Evolutionary conservation across 2,888 invertebrate species (phyloP), one percentile per base, ranked within the genome.

Genomic region (Leptinotarsa tumamoca): DNA sequence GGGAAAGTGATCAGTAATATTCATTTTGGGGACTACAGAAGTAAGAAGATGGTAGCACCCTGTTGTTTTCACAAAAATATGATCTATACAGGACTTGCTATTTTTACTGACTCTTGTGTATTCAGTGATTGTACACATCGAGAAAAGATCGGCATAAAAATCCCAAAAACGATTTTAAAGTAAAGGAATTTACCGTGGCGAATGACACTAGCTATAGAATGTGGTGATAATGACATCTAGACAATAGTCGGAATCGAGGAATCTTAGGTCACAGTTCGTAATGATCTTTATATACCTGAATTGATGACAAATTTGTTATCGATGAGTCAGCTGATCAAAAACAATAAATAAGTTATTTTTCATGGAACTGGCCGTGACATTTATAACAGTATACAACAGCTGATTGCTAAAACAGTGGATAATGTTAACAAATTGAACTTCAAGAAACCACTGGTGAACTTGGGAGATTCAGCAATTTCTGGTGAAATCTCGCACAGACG

Each of bases 271-370:
- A 52, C 43, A 71, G 50, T 84, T 4, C 27, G 74, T 51, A 74
- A 83, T 73, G 79, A 71, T 5, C 66, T 75, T 4, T 82, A 78
- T 80, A 78, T 82, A 27, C 81, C 82, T 61, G 73, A 80, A 58
- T 56, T 83, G 61, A 61, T 27, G 61, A 83, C 82, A 23, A 83
- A 83, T 75, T 74, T 82, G 18, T 78, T 82, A 72, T 83, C 81
- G 18, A 82, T 82, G 56, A 61, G 79, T 71, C 75, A 80, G 72
- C 50, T 84, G 54, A 81, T 82, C 21, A 81, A 80, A 72, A 80
- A 79, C 27, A 82, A 82, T 69, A 4, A 23, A 2, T 67, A 68
- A 49, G 81, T 82, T n/a, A 63, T 67, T 23, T 83, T 83, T 75
- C 67, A 76, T 72, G 71, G 66, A 70, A 70, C 75, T 21, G 75